Evolutionary conservation across 2,113 vertebrate species (phyloP).

Genomic region (Sialia sialis): DNA sequence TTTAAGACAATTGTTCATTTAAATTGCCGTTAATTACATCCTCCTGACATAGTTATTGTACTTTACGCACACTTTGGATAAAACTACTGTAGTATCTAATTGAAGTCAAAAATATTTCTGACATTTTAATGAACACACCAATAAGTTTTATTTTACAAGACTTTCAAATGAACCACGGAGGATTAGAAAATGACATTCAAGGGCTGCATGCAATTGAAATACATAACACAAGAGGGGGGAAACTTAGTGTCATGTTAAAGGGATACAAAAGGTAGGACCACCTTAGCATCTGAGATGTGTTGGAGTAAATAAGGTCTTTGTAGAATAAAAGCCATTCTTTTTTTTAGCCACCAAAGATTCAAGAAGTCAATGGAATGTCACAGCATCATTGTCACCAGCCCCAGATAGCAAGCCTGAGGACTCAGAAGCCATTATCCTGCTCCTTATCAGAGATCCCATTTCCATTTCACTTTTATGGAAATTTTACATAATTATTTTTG

Average conservation of each 20-base stretch:
- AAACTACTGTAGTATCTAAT: conserved; percentile 65
- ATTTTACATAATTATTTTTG: background rate
- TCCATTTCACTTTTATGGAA: background rate
- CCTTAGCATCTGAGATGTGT: background rate
- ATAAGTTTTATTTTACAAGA: conserved; percentile 68
- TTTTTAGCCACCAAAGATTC: background rate
- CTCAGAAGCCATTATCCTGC: background rate
- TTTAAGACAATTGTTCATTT: conserved; percentile 72
- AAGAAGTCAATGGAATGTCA: background rate
- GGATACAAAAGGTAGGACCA: background rate
- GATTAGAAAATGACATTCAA: conserved; percentile 70
- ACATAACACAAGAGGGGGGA: background rate
- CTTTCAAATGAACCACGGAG: conserved; percentile 65
- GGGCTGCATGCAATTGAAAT: conserved; percentile 65
- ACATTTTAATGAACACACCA: conserved; percentile 72
- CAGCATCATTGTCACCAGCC: background rate
- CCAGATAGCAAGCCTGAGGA: background rate
- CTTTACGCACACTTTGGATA: conserved; percentile 63
- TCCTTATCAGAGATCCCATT: background rate
- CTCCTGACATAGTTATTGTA: conserved; percentile 64
- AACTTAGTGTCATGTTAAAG: background rate
- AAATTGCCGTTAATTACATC: conserved; percentile 70
- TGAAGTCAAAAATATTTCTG: conserved; percentile 73
- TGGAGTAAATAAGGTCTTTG: conserved; percentile 35
- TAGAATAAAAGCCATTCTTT: background rate